These are phyloP conservation scores for Cyprinella venusta DNA, from an alignment of 2,797 vertebrate genomes.

Conservation along the genomic window DNA sequence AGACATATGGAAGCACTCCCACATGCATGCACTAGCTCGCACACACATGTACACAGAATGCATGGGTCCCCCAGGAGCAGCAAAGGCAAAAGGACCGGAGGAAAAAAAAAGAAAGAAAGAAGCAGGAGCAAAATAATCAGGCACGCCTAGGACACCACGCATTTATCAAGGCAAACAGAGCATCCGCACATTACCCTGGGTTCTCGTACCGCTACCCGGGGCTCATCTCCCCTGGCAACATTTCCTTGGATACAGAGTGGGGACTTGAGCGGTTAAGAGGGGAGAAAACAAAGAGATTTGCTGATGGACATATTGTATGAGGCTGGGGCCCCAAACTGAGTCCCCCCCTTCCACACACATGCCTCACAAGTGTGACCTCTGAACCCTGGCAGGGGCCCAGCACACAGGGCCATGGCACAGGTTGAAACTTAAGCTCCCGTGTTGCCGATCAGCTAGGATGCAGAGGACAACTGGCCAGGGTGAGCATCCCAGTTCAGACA, in stretches of 20 bases:
- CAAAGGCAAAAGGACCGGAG: conserved; percentile 37
- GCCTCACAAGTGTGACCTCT: conserved; percentile 68
- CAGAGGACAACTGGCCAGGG: conserved; percentile 69
- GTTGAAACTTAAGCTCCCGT: conserved; percentile 70
- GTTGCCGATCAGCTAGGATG: conserved; percentile 67
- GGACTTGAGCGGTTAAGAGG: conserved; percentile 48
- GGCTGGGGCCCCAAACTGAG: conserved; percentile 51
- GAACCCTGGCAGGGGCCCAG: conserved; percentile 64
- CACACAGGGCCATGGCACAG: conserved; percentile 57
- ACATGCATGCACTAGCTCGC: conserved; percentile 20
- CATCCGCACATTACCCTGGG: conserved; percentile 32
- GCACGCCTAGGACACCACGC: conserved; percentile 8
- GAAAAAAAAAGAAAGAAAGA: not conserved
- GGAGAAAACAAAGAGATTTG: conserved; percentile 55
- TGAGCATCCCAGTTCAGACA: conserved; percentile 42
- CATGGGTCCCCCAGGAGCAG: conserved; percentile 50
- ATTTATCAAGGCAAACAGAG: conserved; percentile 57
- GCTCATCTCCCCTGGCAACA: conserved; percentile 49
- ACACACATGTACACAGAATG: conserved; percentile 41
- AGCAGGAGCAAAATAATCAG: conserved; percentile 57
- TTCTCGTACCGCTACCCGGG: conserved; percentile 26
- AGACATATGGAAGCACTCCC: conserved; percentile 67
- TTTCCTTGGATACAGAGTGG: conserved; percentile 53
- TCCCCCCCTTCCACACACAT: conserved; percentile 56
- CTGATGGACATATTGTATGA: conserved; percentile 59